Base-by-base conservation (phyloP, 2,113 vertebrate species). In the Sula dactylatra region DNA sequence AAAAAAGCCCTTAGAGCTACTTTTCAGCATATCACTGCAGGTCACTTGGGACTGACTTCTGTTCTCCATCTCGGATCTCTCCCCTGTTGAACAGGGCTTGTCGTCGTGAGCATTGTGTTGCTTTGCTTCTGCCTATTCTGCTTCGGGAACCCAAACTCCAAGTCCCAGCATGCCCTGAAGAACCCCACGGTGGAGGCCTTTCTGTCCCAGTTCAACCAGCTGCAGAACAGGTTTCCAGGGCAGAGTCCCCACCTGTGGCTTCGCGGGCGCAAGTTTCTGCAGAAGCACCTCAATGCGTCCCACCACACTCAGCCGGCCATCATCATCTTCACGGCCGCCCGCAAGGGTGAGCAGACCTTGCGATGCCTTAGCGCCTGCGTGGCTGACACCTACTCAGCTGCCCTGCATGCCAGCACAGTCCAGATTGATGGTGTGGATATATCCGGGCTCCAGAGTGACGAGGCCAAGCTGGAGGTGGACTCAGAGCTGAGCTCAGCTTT, bases 391-490 rank as follows among this genome's bases (percentile, higher is more conserved):
- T 99, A 99, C 76, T 98, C 99, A 0, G 90, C 95, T 0, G 97
- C 98, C 36, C 90, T 98, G 77, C 98, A 98, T 1, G 97, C 97
- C 70, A 98, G 98, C 9, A 97, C 96, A 3, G 95, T 99, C 72
- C 95, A 98, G 20, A 97, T 99, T 2, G 80, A 99, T 1, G 99
- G 99, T 32, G 44, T 65, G 2, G 90, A 85, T 32, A 97, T 97
- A 84, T 96, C 97, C 61, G 8, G 38, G 27, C 96, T 98, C 47
- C 98, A 98, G 96, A 99, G 98, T 2, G 98, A 99, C 76, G 71
- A 69, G 2, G 99, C 99, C 82, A 99, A 99, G 91, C 90, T 98
- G 76, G 96, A 98, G 50, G 98, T 99, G 8, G 99, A 99, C 94
- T 7, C 12, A 14, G 96, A 98, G 86, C 92, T 99, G 49, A 99